These are phyloP conservation scores for Microcebus tavaratra DNA, from an alignment of 2,113 vertebrate genomes.

Conservation along the genomic window DNA sequence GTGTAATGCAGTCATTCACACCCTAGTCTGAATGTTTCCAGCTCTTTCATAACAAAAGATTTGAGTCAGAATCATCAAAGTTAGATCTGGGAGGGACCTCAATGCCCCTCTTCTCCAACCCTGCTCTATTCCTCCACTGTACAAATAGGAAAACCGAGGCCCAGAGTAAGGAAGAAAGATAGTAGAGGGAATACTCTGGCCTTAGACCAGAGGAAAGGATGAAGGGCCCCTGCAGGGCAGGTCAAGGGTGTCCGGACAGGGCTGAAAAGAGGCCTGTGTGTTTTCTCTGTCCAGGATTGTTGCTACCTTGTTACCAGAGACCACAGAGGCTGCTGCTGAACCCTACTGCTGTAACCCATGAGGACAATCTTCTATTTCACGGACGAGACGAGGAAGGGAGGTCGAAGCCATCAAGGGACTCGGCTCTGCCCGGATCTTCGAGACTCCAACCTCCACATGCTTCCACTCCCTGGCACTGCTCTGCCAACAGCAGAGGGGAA, in stretches of 20 bases:
- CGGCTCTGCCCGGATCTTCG: background rate
- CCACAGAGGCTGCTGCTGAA: background rate
- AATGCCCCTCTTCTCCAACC: background rate
- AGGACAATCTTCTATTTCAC: background rate
- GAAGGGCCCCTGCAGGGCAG: background rate
- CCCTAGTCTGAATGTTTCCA: background rate
- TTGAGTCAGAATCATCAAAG: background rate
- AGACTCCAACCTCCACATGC: rapidly evolving
- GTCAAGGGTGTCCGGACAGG: no score
- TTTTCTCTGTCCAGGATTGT: background rate
- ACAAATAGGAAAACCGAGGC: background rate
- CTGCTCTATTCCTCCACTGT: background rate
- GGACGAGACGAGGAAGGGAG: background rate
- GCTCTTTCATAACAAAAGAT: background rate
- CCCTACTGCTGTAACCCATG: no score
- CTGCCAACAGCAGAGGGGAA: background rate
- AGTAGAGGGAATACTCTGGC: background rate
- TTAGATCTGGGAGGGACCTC: background rate
- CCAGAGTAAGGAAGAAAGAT: background rate
- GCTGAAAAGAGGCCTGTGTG: background rate
- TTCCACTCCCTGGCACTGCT: no score
- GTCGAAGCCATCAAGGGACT: background rate
- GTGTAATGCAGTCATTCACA: background rate
- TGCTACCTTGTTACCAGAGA: background rate
- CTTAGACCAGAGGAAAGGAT: background rate